Evolutionary conservation across 2,888 invertebrate species (phyloP).

Genomic region (Heliconius hortense): DNA sequence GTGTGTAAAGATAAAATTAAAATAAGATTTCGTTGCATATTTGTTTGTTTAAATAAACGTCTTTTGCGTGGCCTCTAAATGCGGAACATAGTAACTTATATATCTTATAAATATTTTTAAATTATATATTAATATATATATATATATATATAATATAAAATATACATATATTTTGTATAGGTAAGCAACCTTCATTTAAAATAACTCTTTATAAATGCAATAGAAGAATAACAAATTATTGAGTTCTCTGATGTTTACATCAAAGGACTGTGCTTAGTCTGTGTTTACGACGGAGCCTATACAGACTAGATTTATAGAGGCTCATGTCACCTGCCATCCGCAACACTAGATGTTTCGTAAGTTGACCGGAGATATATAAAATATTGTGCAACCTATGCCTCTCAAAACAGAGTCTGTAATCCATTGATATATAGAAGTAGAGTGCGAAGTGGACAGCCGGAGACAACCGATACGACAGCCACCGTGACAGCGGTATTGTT

Average conservation of each 20-base stretch:
- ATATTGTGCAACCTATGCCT: conserved; percentile 49
- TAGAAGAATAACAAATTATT: conserved; percentile 57
- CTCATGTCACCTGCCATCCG: conserved; percentile 73
- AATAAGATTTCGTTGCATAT: too few species aligned
- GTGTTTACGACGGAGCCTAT: conserved; percentile 56
- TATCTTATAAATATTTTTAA: too few species aligned
- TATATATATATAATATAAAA: too few species aligned
- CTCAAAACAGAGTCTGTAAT: conserved; percentile 48
- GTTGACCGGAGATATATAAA: conserved; percentile 48
- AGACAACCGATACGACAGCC: conserved; percentile 65
- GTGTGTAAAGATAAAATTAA: background rate
- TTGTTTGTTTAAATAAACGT: too few species aligned
- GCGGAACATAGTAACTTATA: too few species aligned
- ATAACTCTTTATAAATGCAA: conserved; percentile 12
- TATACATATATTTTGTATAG: too few species aligned
- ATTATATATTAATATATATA: too few species aligned
- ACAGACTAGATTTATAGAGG: conserved; percentile 68
- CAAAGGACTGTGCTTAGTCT: conserved; percentile 58
- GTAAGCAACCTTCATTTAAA: background rate
- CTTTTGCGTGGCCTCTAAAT: too few species aligned
- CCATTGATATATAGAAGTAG: conserved; percentile 33
- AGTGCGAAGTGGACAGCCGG: conserved; percentile 59
- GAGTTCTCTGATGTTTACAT: conserved; percentile 60
- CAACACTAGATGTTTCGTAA: conserved; percentile 65
- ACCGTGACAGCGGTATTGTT: conserved; percentile 75